phyloP scores from a whole-genome alignment of 2,888 invertebrate species.

The Notocelia uddmanniana region DNA sequence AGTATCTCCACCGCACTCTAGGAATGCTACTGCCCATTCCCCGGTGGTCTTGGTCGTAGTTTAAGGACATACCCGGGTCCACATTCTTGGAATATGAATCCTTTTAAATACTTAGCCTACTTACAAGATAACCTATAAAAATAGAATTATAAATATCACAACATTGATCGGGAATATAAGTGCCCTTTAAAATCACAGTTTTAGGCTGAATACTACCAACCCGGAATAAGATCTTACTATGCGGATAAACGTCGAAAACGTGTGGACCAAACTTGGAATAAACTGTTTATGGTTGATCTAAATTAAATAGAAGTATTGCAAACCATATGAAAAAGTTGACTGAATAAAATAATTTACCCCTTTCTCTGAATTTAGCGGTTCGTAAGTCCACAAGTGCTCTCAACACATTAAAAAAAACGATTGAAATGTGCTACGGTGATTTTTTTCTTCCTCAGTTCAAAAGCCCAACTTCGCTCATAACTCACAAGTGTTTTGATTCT shows the following conservation, averaged over 20 bases:
- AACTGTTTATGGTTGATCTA: not conserved
- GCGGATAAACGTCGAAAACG: too few species aligned
- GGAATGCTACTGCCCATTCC: too few species aligned
- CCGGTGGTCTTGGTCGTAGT: too few species aligned
- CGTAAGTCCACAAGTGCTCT: not conserved
- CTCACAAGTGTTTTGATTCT: conserved; percentile 33
- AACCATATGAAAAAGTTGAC: not conserved
- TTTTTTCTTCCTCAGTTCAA: conserved; percentile 16
- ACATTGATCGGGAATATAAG: not conserved
- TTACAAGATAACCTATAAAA: too few species aligned
- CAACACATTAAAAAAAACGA: conserved; percentile 12
- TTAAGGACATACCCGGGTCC: too few species aligned
- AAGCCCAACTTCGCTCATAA: conserved; percentile 35
- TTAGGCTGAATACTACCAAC: not conserved
- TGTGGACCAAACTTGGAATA: too few species aligned
- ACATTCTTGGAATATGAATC: too few species aligned
- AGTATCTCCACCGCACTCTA: too few species aligned
- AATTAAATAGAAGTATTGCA: not conserved
- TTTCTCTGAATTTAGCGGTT: not conserved
- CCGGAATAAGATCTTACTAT: too few species aligned
- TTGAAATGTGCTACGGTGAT: conserved; percentile 19
- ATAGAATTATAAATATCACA: not conserved
- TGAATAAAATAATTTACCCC: not conserved
- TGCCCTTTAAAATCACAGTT: not conserved
- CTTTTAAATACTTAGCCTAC: too few species aligned